These are phyloP conservation scores for Lethrus apterus DNA, from an alignment of 1,140 invertebrate species.

Conservation along the genomic window DNA sequence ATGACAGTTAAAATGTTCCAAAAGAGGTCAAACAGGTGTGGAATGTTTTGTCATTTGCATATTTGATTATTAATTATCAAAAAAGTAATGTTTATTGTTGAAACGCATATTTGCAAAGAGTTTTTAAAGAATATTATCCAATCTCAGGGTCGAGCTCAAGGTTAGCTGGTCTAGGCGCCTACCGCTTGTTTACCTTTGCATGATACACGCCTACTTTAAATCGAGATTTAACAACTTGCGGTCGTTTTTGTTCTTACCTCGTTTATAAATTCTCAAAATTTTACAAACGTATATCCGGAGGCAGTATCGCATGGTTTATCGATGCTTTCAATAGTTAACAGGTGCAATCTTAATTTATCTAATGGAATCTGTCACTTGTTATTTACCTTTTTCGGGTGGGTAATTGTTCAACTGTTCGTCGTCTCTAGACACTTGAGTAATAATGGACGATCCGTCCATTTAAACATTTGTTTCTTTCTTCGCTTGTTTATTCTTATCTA, in stretches of 20 bases:
- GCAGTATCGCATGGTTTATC: too few species aligned
- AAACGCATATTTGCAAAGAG: slow-evolving; percentile 20
- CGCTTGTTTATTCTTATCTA: slow-evolving; percentile 25
- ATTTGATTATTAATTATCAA: slow-evolving; percentile 13
- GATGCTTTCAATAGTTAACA: slow-evolving; percentile 43
- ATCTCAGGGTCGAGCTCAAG: slow-evolving; percentile 30
- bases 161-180: slow-evolving; percentile 27
- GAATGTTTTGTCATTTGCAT: slow-evolving; percentile 27
- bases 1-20: slow-evolving; percentile 15
- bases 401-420: slow-evolving; percentile 90
- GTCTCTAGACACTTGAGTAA: slow-evolving; percentile 93
- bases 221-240: slow-evolving; percentile 14
- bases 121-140: slow-evolving; percentile 22
- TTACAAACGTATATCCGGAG: not conserved
- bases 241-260: slow-evolving; percentile 5
- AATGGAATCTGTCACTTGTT: slow-evolving; percentile 29
- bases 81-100: slow-evolving; percentile 20
- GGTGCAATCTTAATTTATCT: slow-evolving; percentile 43
- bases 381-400: slow-evolving; percentile 85
- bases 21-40: slow-evolving; percentile 33
- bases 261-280: slow-evolving; percentile 2
- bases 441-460: slow-evolving; percentile 98
- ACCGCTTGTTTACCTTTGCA: slow-evolving; percentile 24
- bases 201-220: slow-evolving; percentile 30
- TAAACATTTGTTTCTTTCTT: slow-evolving; percentile 60